Evolutionary conservation across 2,888 invertebrate genomes (phyloP), one percentile per base, ranked within the genome.

Genomic region (Muschampia staudingeri): DNA sequence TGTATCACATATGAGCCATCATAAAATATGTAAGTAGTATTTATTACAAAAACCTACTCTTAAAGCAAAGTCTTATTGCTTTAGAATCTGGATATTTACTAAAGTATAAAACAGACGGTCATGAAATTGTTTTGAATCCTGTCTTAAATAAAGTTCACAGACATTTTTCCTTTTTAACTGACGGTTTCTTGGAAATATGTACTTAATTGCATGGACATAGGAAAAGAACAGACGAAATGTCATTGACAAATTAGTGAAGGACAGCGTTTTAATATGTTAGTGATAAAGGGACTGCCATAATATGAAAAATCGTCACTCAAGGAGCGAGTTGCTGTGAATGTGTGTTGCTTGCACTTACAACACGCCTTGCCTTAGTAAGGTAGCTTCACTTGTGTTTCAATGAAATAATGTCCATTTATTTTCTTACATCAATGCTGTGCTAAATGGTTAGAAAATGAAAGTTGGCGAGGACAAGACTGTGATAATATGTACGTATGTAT

Each of bases 31-130:
- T 65, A 65, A 65, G 30, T 67, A 67, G 16, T 42, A 42, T 42
- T 42, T 44, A 14, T 71, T 71, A 71, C 71, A 42, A 44, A 19
- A 40, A 71, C 40, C 42, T 71, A 71, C 19, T 12, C 4, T 11
- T 42, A 71, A 71, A 71, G 25, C 40, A 71, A n/a, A 71, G 71
- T 71, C n/a, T 70, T 73, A 73, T 73, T 73, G 72, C 72, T 73
- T 48, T 25, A 25, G 6, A 71, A 71, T 25, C 71, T 44, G 37
- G 69, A 37, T 37, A 37, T 16, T 69, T 69, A n/a, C 25, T 61
- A 19, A 25, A 52, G 19, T 56, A 16, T 56, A 19, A 56, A 61
- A 19, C 19, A 7, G 48, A 14, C 48, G 48, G 12, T 48, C 16
- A 6, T 48, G 48, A 16, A 5, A 42, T 42, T 12, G 42, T 9